Conservation (phyloP, 2,113 vertebrate genomes). For the Sander lucioperca region DNA sequence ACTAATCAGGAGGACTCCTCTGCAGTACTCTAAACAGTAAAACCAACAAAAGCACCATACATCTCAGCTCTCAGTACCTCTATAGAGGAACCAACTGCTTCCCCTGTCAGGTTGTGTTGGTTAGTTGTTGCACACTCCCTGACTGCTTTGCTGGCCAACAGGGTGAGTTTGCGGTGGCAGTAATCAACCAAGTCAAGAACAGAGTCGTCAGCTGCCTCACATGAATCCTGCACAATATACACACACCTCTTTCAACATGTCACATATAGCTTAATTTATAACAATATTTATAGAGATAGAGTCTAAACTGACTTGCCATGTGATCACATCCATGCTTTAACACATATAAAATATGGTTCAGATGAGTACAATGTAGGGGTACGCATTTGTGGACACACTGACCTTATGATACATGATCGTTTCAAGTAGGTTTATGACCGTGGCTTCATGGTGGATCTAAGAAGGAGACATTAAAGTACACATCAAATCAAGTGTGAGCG, state of each 20-base stretch:
- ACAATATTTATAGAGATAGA: background rate
- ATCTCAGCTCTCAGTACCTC: slow-evolving; percentile 60
- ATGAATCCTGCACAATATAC: slow-evolving; percentile 88
- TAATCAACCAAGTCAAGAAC: slow-evolving; percentile 95
- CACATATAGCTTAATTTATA: background rate
- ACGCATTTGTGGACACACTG: slow-evolving; percentile 28
- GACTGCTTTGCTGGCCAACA: slow-evolving; percentile 82
- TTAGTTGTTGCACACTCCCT: slow-evolving; percentile 13
- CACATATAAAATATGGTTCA: background rate
- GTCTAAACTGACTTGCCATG: accelerated
- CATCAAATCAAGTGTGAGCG: background rate
- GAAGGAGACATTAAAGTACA: background rate
- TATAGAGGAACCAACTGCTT: slow-evolving; percentile 72
- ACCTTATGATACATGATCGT: slow-evolving; percentile 95
- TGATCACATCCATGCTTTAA: background rate
- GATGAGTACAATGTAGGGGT: background rate
- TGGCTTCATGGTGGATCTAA: slow-evolving; percentile 94
- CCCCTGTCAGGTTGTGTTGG: slow-evolving; percentile 28
- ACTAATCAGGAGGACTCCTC: background rate
- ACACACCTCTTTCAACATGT: background rate
- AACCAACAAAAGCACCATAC: background rate
- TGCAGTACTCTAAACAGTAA: background rate
- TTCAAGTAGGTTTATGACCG: slow-evolving; percentile 95
- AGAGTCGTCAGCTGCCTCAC: slow-evolving; percentile 90
- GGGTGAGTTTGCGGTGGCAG: slow-evolving; percentile 92